Evolutionary conservation across 2,113 vertebrate genomes (phyloP).

Genomic region (Zosterops japonicus): DNA sequence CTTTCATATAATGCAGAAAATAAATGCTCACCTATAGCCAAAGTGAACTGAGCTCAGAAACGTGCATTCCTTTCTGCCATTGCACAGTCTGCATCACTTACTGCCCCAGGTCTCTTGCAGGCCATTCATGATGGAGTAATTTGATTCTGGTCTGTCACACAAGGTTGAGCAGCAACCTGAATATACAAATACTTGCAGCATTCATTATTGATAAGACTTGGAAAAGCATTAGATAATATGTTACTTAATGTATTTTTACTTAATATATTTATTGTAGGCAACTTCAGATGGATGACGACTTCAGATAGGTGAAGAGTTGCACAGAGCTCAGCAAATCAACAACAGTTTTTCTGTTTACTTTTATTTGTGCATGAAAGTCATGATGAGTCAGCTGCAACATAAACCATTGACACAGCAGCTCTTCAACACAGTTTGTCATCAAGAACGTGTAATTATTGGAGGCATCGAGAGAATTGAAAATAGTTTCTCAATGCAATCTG

Average conservation of each 20-base stretch:
- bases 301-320: background rate
- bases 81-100: background rate
- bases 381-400: background rate
- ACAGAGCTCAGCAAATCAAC: constrained; percentile 6
- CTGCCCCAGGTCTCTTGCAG: background rate
- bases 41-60: background rate
- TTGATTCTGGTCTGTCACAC: constrained; percentile 16
- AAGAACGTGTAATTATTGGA: background rate
- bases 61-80: background rate
- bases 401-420: background rate
- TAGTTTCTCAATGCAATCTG: background rate
- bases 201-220: constrained; percentile 36
- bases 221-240: constrained; percentile 15
- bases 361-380: background rate
- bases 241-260: background rate
- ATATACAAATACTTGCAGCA: constrained; percentile 15
- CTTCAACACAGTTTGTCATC: background rate
- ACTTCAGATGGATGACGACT: background rate
- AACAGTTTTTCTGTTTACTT: background rate
- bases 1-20: background rate
- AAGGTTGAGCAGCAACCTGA: constrained; percentile 12
- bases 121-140: background rate
- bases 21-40: background rate
- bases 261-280: constrained; percentile 2
- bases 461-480: background rate